These are phyloP conservation scores for Orthosia incerta DNA, from an alignment of 2,888 invertebrate species.

Conservation along the genomic window DNA sequence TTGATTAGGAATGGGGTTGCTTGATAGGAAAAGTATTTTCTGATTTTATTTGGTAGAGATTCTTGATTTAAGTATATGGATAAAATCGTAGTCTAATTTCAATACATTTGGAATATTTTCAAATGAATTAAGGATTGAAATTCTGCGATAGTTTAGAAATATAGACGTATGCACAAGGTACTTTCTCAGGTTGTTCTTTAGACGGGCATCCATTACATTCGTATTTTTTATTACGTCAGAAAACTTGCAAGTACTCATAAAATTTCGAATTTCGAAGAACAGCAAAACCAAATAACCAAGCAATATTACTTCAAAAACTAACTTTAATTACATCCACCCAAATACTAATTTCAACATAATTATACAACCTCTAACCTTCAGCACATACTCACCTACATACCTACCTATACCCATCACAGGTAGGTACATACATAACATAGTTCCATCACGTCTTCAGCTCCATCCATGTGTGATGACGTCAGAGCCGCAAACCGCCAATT, in stretches of 20 bases:
- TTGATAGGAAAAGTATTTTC: neutral
- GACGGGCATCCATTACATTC: no score
- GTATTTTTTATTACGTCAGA: neutral
- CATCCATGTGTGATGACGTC: conserved; percentile 61
- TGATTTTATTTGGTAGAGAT: neutral
- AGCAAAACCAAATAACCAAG: neutral
- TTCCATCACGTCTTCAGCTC: conserved; percentile 52
- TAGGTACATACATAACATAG: conserved; percentile 47
- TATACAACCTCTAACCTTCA: neutral
- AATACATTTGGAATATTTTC: no score
- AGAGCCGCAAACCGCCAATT: conserved; percentile 82
- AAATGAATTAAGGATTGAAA: neutral
- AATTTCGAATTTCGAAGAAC: no score
- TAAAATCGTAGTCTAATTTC: neutral
- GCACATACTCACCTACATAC: neutral
- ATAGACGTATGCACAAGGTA: neutral
- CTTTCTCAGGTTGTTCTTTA: neutral
- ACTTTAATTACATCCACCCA: neutral
- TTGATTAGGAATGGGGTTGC: neutral
- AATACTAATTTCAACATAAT: neutral
- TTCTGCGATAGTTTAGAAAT: neutral
- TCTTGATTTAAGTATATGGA: no score
- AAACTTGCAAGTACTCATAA: no score
- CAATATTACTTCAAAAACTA: neutral
- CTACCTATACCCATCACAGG: conserved; percentile 6